Percentiles rank a stretch among this genome's conserved stretches.
Conservation (phyloP, 2,113 vertebrate species). For the Oreochromis tanganicae region DNA sequence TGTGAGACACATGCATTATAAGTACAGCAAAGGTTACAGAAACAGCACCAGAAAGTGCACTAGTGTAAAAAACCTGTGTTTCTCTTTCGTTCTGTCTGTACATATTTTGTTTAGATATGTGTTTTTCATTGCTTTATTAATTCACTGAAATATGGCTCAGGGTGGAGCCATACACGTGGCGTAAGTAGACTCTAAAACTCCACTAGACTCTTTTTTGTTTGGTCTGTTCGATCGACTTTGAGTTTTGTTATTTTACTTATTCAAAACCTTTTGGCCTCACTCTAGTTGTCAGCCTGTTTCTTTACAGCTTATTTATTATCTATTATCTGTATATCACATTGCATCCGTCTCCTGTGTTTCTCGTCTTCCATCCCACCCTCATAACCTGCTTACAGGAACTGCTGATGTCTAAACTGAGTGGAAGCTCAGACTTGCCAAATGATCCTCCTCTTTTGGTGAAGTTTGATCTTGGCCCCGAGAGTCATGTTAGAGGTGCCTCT, state of each 20-base stretch:
- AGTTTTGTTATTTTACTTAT: background rate
- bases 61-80: background rate
- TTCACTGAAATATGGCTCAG: background rate
- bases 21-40: constrained; percentile 12
- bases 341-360: background rate
- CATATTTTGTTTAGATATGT: background rate
- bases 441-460: constrained; percentile 43
- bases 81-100: background rate
- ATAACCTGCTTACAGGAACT: constrained; percentile 70
- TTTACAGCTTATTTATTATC: background rate
- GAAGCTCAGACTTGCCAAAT: constrained; percentile 37
- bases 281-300: background rate
- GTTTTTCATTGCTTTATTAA: background rate
- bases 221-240: background rate
- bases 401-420: constrained; percentile 76
- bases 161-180: background rate
- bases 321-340: background rate
- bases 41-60: background rate
- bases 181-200: background rate
- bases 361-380: background rate
- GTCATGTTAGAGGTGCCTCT: constrained; percentile 9
- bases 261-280: background rate
- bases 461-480: constrained; percentile 45
- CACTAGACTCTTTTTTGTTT: background rate
- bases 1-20: background rate